Evolutionary conservation across 2,888 invertebrate genomes (phyloP).

Genomic region (Lagria hirta): DNA sequence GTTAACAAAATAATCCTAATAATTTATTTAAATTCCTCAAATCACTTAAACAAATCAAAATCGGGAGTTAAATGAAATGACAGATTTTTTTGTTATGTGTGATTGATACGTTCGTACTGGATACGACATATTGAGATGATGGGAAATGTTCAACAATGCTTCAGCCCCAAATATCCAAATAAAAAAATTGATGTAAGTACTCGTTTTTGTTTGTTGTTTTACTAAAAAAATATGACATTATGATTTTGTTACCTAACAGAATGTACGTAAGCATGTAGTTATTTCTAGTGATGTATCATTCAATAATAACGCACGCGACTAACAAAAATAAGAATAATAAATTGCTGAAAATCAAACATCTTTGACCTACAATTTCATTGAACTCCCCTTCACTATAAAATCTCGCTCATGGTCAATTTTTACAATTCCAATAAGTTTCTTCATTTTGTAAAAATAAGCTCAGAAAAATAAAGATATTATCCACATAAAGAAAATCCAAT

Average conservation of each 20-base stretch:
- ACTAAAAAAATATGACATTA: constrained; percentile 16
- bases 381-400: constrained; percentile 12
- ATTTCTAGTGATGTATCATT: constrained; percentile 31
- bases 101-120: constrained; percentile 20
- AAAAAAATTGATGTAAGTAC: constrained; percentile 20
- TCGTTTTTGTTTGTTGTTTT: not conserved
- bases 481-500: too few relatives aligned
- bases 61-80: not conserved
- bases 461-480: too few relatives aligned
- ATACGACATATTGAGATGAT: constrained; percentile 28
- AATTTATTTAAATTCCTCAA: constrained; percentile 13
- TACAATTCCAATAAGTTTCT: constrained; percentile 1
- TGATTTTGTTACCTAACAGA: constrained; percentile 22
- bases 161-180: constrained; percentile 40
- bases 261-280: constrained; percentile 31
- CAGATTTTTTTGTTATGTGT: constrained; percentile 3
- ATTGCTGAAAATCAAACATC: not conserved
- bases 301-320: constrained; percentile 12
- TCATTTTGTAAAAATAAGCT: constrained; percentile 9
- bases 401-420: constrained; percentile 15
- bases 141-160: constrained; percentile 46
- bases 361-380: constrained; percentile 5
- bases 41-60: constrained; percentile 5
- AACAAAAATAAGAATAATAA: not conserved
- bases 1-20: constrained; percentile 13